Evolutionary conservation across 2,888 invertebrate genomes (phyloP).

Genomic region (Phalangium opilio): DNA sequence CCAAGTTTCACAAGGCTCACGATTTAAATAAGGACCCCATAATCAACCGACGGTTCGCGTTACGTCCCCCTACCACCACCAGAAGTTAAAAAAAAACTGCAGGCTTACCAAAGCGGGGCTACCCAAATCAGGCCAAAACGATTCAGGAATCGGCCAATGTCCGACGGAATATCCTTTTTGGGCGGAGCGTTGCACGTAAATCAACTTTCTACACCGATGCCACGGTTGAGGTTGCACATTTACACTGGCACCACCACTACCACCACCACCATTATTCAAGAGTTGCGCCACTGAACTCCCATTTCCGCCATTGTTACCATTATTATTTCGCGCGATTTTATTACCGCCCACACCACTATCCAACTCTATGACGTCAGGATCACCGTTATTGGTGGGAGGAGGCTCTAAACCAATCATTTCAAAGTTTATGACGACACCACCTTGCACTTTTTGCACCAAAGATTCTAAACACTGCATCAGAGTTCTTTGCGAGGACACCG

Average conservation of each 20-base stretch:
- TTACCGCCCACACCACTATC: too few relatives aligned
- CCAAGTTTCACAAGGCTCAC: too few relatives aligned
- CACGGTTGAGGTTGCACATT: conserved; percentile 40
- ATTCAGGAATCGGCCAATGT: conserved; percentile 98
- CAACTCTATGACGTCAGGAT: too few relatives aligned
- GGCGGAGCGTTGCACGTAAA: conserved; percentile 80
- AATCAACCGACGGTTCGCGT: too few relatives aligned
- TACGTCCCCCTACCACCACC: too few relatives aligned
- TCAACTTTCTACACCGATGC: conserved; percentile 71
- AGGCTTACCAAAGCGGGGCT: conserved; percentile 55
- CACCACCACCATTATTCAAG: too few relatives aligned
- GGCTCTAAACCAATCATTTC: conserved; percentile 83
- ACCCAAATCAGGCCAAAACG: conserved; percentile 88
- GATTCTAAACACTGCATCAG: conserved; percentile 93
- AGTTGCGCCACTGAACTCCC: too few relatives aligned
- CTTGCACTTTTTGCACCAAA: conserved; percentile 89
- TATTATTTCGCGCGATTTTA: too few relatives aligned
- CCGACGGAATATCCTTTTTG: conserved; percentile 77
- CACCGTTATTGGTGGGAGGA: conserved; percentile 24
- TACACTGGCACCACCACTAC: background rate
- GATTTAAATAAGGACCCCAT: too few relatives aligned
- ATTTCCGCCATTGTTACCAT: too few relatives aligned
- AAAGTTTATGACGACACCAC: conserved; percentile 93
- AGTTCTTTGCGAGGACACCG: conserved; percentile 85
- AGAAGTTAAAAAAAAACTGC: too few relatives aligned